Evolutionary conservation across 2,888 invertebrate species (phyloP).

Genomic region (Atrina japonica): DNA sequence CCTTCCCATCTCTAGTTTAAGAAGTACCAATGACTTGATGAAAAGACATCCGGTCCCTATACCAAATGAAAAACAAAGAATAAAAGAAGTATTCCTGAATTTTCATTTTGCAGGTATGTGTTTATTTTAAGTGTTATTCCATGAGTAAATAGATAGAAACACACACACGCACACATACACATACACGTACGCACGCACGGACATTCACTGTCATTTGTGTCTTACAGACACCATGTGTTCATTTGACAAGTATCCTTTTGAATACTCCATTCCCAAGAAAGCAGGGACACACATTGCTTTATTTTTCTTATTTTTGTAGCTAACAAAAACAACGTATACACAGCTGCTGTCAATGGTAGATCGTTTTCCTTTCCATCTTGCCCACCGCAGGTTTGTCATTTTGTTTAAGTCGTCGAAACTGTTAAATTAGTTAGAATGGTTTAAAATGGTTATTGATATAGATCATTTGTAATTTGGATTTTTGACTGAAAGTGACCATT

Average conservation of each 20-base stretch:
- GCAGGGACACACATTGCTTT: too few species aligned
- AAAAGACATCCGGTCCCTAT: constrained; percentile 18
- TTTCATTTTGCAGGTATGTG: constrained; percentile 22
- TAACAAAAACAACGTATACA: constrained; percentile 7
- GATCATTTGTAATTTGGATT: too few species aligned
- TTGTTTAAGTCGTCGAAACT: neutral
- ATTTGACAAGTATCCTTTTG: too few species aligned
- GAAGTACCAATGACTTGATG: constrained; percentile 10
- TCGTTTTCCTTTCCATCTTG: constrained; percentile 18
- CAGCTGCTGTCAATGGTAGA: constrained; percentile 24
- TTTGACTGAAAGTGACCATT: too few species aligned
- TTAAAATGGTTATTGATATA: neutral
- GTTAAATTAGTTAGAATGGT: neutral
- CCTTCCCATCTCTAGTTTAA: constrained; percentile 4
- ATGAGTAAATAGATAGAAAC: too few species aligned
- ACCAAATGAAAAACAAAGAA: neutral
- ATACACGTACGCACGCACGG: too few species aligned
- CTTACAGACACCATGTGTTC: too few species aligned
- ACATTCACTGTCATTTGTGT: too few species aligned
- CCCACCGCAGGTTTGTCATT: constrained; percentile 28
- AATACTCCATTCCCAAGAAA: too few species aligned
- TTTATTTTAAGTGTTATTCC: too few species aligned
- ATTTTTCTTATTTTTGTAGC: too few species aligned
- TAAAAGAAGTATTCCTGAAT: constrained; percentile 17
- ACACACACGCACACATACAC: too few species aligned